Percentiles rank a stretch among this genome's conserved stretches.
Conservation (phyloP, 2,797 vertebrate species). For the Muscicapa comitata region DNA sequence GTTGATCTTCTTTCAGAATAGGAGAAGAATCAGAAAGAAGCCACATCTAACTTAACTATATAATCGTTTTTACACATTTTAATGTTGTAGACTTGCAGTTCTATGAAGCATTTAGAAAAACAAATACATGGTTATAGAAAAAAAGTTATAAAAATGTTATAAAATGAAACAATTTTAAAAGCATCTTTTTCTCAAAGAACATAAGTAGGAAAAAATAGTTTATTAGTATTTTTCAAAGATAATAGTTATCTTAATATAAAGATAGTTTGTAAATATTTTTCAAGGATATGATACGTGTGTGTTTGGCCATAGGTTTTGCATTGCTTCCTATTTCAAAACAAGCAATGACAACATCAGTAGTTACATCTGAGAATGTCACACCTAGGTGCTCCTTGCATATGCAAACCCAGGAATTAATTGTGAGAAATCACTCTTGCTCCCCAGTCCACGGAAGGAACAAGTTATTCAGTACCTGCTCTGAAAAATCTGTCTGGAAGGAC, state of each 20-base stretch:
- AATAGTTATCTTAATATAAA: too few relatives aligned
- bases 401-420: background rate
- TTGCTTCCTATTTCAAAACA: background rate
- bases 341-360: accelerated
- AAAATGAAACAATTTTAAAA: background rate
- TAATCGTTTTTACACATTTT: too few relatives aligned
- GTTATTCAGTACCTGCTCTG: background rate
- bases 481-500: background rate
- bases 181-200: background rate
- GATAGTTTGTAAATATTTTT: background rate
- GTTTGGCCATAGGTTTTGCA: background rate
- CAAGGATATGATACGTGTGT: background rate
- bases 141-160: background rate
- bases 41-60: background rate
- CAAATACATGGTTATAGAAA: background rate
- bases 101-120: background rate
- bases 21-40: background rate
- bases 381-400: background rate
- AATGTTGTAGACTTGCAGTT: background rate
- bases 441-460: background rate
- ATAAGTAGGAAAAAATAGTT: background rate
- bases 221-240: background rate
- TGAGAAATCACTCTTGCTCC: background rate
- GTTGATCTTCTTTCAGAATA: background rate
- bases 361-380: accelerated